A percentile compares a stretch with the other conserved stretches of the same genome.
Evolutionary conservation across 2,797 vertebrate species (phyloP).

Genomic region (Serranus cabrilla): DNA sequence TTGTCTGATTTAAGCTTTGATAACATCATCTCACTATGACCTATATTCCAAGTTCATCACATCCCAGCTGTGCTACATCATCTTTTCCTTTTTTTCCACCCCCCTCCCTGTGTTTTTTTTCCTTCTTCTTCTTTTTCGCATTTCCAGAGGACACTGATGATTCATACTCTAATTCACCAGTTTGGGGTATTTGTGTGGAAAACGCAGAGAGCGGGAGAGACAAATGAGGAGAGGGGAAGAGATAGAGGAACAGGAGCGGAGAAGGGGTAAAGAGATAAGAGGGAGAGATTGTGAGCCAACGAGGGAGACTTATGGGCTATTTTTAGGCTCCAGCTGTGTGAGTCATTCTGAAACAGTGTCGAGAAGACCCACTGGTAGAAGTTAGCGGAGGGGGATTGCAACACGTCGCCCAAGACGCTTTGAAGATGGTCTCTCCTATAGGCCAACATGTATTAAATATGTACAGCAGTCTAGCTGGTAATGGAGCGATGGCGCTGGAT

Average conservation of each 20-base stretch:
- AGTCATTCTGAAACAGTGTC: slow-evolving; percentile 74
- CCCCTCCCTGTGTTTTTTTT: neutral
- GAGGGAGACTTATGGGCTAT: slow-evolving; percentile 74
- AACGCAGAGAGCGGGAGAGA: slow-evolving; percentile 45
- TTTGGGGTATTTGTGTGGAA: slow-evolving; percentile 63
- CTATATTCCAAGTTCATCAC: slow-evolving; percentile 71
- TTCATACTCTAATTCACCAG: slow-evolving; percentile 70
- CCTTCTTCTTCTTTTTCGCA: slow-evolving; percentile 19
- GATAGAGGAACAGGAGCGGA: slow-evolving; percentile 31
- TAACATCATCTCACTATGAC: slow-evolving; percentile 73
- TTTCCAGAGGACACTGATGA: slow-evolving; percentile 64
- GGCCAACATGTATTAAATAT: slow-evolving; percentile 59
- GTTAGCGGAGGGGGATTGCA: slow-evolving; percentile 26
- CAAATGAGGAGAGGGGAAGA: slow-evolving; percentile 41
- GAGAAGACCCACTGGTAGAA: slow-evolving; percentile 59
- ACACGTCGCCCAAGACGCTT: slow-evolving; percentile 46
- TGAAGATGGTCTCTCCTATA: slow-evolving; percentile 48
- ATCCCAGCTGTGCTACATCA: slow-evolving; percentile 74
- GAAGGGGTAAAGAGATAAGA: slow-evolving; percentile 63
- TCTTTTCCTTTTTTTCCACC: slow-evolving; percentile 12
- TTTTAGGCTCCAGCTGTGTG: slow-evolving; percentile 83
- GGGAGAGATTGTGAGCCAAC: slow-evolving; percentile 67
- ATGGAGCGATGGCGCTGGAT: slow-evolving; percentile 45
- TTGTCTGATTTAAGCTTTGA: slow-evolving; percentile 74
- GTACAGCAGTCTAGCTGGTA: slow-evolving; percentile 44